phyloP scores from a whole-genome alignment of 2,113 vertebrate genomes.

The Garra rufa region DNA sequence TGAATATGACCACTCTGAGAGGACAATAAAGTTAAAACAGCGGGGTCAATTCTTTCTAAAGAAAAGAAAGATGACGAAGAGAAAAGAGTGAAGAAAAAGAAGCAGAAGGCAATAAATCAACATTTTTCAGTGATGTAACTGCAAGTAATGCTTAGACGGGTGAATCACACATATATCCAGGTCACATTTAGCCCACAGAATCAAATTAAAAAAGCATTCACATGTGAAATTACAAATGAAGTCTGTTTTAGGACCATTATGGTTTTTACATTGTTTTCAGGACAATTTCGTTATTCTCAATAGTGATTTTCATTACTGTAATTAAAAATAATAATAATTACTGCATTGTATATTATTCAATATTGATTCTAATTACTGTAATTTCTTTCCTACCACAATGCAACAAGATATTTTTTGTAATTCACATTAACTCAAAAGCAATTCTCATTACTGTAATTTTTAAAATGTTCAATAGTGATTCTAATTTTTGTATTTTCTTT shows the following conservation, averaged over 20 bases:
- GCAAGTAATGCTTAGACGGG: neutral
- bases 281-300: no score
- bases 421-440: no score
- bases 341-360: no score
- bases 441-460: no score
- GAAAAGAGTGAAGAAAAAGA: neutral
- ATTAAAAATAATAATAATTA: no score
- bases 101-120: neutral
- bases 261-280: neutral
- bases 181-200: neutral
- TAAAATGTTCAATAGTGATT: no score
- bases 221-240: neutral
- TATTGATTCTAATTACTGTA: no score
- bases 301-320: no score
- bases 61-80: neutral
- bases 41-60: neutral
- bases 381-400: no score
- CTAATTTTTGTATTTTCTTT: no score
- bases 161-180: neutral
- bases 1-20: neutral
- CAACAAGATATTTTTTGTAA: no score
- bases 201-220: neutral
- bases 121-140: neutral
- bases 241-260: neutral
- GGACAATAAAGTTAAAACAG: constrained; percentile 13